A percentile compares a stretch with the other conserved stretches of the same genome.
Evolutionary conservation across 2,888 invertebrate genomes (phyloP).

Genomic region (Diplazon laetatorius): DNA sequence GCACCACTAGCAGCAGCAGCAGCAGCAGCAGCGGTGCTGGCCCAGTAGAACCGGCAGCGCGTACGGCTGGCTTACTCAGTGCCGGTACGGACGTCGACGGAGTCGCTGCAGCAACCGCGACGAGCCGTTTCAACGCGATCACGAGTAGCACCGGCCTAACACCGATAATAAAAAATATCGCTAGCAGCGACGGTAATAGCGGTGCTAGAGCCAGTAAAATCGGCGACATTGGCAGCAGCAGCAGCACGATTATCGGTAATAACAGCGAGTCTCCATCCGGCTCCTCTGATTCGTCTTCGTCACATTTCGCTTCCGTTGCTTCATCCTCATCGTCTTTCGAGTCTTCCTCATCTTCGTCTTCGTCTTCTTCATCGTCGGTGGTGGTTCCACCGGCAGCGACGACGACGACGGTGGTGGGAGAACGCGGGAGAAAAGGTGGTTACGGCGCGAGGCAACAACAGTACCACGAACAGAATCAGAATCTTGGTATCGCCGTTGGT

Average conservation of each 20-base stretch:
- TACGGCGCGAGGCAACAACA: slow-evolving; percentile 42
- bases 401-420: slow-evolving; percentile 77
- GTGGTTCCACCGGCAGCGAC: no score
- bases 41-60: slow-evolving; percentile 75
- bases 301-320: no score
- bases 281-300: slow-evolving; percentile 19
- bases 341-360: slow-evolving; percentile 9
- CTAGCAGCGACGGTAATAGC: slow-evolving; percentile 24
- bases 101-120: slow-evolving; percentile 70
- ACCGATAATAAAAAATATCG: slow-evolving; percentile 28
- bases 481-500: slow-evolving; percentile 25
- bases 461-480: slow-evolving; percentile 46
- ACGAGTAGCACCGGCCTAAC: slow-evolving; percentile 36
- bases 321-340: slow-evolving; percentile 26
- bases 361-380: slow-evolving; percentile 20
- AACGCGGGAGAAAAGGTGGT: slow-evolving; percentile 66
- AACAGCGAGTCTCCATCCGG: slow-evolving; percentile 29
- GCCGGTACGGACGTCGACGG: slow-evolving; percentile 80
- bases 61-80: slow-evolving; percentile 79
- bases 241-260: slow-evolving; percentile 13
- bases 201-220: slow-evolving; percentile 19
- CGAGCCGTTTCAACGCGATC: slow-evolving; percentile 34
- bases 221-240: slow-evolving; percentile 16
- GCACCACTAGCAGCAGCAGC: slow-evolving; percentile 62
- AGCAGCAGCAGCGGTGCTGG: slow-evolving; percentile 69